Evolutionary conservation across 2,888 invertebrate genomes (phyloP).

Genomic region (Ormyrus nitidulus): DNA sequence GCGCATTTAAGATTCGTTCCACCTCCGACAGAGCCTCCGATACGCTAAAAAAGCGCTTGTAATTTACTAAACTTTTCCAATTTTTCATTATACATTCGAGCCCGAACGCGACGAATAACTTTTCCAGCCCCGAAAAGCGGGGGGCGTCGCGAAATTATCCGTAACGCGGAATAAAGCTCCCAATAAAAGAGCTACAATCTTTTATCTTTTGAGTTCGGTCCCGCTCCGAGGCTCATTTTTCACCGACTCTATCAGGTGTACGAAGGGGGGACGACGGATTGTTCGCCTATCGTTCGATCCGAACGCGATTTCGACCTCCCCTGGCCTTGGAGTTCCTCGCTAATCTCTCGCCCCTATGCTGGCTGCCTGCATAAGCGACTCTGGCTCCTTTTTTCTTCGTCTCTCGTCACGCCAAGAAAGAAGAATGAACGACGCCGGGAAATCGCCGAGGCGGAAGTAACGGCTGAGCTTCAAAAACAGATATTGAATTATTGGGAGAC

Average conservation of each 20-base stretch:
- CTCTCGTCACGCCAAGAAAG: not conserved
- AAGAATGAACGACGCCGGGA: slow-evolving; percentile 4
- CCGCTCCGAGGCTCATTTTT: not conserved
- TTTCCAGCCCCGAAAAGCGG: too few relatives aligned
- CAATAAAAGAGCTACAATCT: not conserved
- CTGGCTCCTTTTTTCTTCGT: not conserved
- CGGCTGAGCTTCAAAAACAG: too few relatives aligned
- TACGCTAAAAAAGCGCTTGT: too few relatives aligned
- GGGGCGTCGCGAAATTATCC: too few relatives aligned
- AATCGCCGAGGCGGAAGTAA: not conserved
- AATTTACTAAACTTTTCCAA: too few relatives aligned
- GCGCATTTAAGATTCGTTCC: too few relatives aligned
- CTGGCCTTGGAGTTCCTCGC: not conserved
- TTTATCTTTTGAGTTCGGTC: not conserved
- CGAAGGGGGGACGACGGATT: not conserved
- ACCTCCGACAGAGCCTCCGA: too few relatives aligned
- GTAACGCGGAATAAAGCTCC: too few relatives aligned
- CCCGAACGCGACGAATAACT: too few relatives aligned
- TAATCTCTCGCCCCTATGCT: slow-evolving; percentile 22
- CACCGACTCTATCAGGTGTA: slow-evolving; percentile 2
- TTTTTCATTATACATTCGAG: too few relatives aligned
- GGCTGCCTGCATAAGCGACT: slow-evolving; percentile 7
- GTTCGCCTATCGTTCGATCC: not conserved
- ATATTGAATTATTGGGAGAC: too few relatives aligned
- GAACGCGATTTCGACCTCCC: not conserved